Conservation (phyloP, 2,113 vertebrate genomes). For the Tetrao urogallus region DNA sequence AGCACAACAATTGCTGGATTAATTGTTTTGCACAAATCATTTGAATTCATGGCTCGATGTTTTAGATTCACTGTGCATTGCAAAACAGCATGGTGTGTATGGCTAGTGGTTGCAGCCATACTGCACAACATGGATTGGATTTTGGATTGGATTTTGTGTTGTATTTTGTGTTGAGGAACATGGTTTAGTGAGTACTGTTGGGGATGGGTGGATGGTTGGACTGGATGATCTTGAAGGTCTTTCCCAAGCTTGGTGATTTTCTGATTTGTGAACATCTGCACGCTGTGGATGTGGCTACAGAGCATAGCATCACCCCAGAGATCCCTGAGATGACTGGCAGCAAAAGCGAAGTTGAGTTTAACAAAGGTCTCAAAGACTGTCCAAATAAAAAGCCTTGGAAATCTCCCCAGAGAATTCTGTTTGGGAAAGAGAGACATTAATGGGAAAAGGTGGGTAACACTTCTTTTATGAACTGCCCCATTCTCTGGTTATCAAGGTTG, state of each 20-base stretch:
- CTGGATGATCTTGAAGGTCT: no score
- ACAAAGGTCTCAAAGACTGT: not conserved
- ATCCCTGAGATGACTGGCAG: not conserved
- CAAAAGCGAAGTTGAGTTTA: not conserved
- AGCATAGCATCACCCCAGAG: not conserved
- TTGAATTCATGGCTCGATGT: not conserved
- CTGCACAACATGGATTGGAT: not conserved
- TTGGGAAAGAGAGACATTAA: not conserved
- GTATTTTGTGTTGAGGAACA: no score
- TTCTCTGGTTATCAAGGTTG: not conserved
- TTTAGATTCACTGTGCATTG: constrained; percentile 20
- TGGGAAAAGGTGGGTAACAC: not conserved
- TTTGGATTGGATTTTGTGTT: no score
- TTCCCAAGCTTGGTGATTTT: no score
- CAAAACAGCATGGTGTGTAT: not conserved
- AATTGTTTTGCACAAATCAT: constrained; percentile 33
- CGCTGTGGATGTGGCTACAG: not conserved
- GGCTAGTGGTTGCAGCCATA: constrained; percentile 5
- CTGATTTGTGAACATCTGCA: not conserved
- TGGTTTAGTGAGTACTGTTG: no score
- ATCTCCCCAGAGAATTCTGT: not conserved
- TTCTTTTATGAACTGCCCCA: not conserved
- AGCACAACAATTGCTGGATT: not conserved
- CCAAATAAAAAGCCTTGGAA: not conserved
- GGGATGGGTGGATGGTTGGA: no score